A percentile compares a stretch with the other conserved stretches of the same genome.
Evolutionary conservation across 2,113 vertebrate genomes (phyloP).

Genomic region (Actenoides lindsayi): DNA sequence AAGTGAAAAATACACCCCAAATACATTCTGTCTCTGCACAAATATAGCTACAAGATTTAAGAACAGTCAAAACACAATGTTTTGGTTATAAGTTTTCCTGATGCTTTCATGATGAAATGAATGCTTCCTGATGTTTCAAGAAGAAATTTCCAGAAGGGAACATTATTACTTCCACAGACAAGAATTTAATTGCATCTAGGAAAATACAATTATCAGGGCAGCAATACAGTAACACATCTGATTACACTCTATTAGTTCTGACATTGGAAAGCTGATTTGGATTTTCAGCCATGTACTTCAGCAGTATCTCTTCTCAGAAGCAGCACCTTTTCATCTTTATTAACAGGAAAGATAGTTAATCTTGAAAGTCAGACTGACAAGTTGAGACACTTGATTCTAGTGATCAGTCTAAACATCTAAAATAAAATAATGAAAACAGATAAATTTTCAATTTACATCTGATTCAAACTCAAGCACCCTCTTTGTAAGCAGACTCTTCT

Average conservation of each 20-base stretch:
- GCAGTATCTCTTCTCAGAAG: neutral
- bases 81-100: neutral
- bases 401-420: neutral
- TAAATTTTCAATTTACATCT: neutral
- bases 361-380: neutral
- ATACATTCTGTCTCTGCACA: neutral
- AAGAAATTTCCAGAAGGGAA: neutral
- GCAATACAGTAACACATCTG: neutral
- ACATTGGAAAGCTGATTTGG: neutral
- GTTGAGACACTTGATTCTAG: neutral
- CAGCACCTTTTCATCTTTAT: constrained; percentile 15
- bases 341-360: neutral
- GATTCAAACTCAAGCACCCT: neutral
- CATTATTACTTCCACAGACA: neutral
- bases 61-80: neutral
- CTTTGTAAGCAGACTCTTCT: neutral
- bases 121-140: neutral
- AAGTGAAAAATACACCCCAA: constrained; percentile 21
- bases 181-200: neutral
- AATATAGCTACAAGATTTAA: neutral
- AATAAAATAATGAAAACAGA: neutral
- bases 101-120: neutral
- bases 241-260: neutral
- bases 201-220: constrained; percentile 1
- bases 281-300: neutral